Evolutionary conservation across 1,140 invertebrate genomes (phyloP), one percentile per base, ranked within the genome.

Genomic region (Mya arenaria): DNA sequence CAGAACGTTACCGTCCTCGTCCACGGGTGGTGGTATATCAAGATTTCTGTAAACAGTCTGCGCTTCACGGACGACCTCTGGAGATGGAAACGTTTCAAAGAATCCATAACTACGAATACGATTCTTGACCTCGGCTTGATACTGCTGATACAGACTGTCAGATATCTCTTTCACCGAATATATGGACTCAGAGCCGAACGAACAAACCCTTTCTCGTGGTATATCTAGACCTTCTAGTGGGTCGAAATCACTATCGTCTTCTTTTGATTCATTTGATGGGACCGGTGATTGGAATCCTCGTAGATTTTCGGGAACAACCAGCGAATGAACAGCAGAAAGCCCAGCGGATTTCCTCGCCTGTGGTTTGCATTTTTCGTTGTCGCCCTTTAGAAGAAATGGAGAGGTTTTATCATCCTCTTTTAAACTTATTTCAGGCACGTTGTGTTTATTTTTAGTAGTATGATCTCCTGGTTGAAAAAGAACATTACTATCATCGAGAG

Each of bases 31-130:
- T 2, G 72, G 55, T 5, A 63, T 28, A 10, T 75, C 72, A 10
- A 75, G 23, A 10, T 6, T 34, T 34, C 39, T 23, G 25, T 75
- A 75, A 25, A 62, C 30, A 30, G 60, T 58, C 34, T 75, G 72
- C 2, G 72, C 55, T 48, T 75, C 72, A 62, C 55, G 41, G 6
- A 75, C n/a, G 10, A 75, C 13, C n/a, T 36, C 4, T 30, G 72
- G 72, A 0, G 72, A 62, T 30, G 72, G 72, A 15, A 75, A 62
- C 17, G 32, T 56, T 5, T 75, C 72, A 63, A 75, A 75, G 23
- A 62, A 60, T 62, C 72, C 72, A 30, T 62, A 44, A 39, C 55
- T 75, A 1, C 37, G 19, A n/a, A 75, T 41, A 44, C 34, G 44
- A 6, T 30, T 41, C 44, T 63, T 62, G 2, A 75, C 63, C 17